Conservation (phyloP, 2,113 vertebrate species). For the Phodopus roborovskii region DNA sequence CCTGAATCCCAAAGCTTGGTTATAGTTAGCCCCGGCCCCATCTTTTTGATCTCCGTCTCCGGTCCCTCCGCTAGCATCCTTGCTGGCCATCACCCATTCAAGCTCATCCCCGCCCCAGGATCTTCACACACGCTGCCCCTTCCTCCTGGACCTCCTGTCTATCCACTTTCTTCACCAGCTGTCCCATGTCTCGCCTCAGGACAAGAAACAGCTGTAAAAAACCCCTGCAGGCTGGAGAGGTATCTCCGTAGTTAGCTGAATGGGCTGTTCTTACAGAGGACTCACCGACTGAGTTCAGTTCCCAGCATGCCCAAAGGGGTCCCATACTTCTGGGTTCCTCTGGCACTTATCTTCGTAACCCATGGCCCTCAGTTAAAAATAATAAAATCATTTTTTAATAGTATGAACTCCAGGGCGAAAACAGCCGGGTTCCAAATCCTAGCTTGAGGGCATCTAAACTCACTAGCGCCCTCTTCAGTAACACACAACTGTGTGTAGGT, state of each 20-base stretch:
- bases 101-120: neutral
- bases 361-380: neutral
- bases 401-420: neutral
- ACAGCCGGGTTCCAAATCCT: neutral
- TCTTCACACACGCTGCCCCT: neutral
- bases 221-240: neutral
- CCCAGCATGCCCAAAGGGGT: neutral
- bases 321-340: neutral
- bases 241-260: neutral
- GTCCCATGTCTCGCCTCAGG: neutral
- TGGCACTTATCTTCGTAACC: neutral
- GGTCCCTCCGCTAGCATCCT: neutral
- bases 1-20: neutral
- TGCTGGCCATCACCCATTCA: neutral
- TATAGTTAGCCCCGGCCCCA: neutral
- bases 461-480: neutral
- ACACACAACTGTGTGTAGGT: neutral
- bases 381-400: neutral
- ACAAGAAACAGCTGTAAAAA: neutral
- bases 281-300: neutral
- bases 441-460: neutral
- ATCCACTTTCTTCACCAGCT: neutral
- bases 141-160: neutral
- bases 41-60: fast-evolving
- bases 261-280: neutral